Conservation (phyloP, 1,140 invertebrate species). For the Drosophila ogumai region DNA sequence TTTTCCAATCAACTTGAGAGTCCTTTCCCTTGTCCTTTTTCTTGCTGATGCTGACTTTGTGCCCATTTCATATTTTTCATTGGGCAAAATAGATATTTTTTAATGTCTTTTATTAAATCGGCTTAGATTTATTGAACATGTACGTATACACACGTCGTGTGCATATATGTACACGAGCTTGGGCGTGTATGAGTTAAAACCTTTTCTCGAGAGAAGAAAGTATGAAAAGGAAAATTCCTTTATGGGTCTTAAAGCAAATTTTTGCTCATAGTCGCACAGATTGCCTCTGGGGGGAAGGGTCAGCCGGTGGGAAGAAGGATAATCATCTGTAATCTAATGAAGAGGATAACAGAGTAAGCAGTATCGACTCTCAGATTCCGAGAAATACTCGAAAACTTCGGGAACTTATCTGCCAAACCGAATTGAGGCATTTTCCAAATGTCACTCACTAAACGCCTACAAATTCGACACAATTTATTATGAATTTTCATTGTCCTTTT, state of each 20-base stretch:
- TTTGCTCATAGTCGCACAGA: constrained; percentile 11
- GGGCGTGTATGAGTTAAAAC: constrained; percentile 24
- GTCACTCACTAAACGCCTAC: constrained; percentile 34
- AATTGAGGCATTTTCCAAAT: constrained; percentile 27
- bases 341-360: constrained; percentile 18
- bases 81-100: constrained; percentile 79
- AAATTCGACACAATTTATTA: constrained; percentile 65
- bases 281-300: constrained; percentile 3
- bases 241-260: constrained; percentile 36
- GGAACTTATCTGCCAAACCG: neutral
- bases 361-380: neutral
- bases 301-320: neutral
- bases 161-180: neutral
- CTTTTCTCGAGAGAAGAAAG: constrained; percentile 4
- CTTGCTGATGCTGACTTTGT: constrained; percentile 58
- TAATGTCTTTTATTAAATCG: constrained; percentile 79
- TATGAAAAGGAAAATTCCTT: constrained; percentile 30
- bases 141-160: neutral
- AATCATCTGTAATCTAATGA: constrained; percentile 31
- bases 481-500: constrained; percentile 40
- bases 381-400: neutral
- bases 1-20: constrained; percentile 63
- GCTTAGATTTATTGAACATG: constrained; percentile 76
- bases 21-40: constrained; percentile 54
- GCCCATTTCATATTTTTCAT: constrained; percentile 80